A percentile compares a stretch with the other conserved stretches of the same genome.
phyloP scores from a whole-genome alignment of 2,113 vertebrate species.

The Bungarus multicinctus region DNA sequence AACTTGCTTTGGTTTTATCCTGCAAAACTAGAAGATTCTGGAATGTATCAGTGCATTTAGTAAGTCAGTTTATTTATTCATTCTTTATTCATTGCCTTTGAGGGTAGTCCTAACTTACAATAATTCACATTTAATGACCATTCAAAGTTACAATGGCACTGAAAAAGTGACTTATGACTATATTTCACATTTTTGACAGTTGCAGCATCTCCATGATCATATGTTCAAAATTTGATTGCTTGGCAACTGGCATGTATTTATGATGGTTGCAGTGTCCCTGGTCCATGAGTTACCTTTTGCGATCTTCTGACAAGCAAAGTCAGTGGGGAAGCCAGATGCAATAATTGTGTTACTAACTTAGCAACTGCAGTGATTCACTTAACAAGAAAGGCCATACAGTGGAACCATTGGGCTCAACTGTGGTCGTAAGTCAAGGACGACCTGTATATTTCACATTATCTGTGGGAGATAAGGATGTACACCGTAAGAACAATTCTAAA shows the following conservation, averaged over 20 bases:
- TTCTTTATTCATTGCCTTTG: neutral
- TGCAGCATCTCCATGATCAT: neutral
- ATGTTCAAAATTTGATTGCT: neutral
- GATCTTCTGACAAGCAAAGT: neutral
- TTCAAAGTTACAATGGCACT: neutral
- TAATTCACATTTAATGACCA: neutral
- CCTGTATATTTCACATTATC: neutral
- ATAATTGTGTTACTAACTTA: neutral
- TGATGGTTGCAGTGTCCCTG: neutral
- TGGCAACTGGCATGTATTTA: neutral
- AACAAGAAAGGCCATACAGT: neutral
- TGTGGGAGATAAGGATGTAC: neutral
- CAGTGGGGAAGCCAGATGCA: neutral
- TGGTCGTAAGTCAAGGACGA: neutral
- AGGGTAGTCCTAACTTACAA: neutral
- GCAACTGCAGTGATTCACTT: neutral
- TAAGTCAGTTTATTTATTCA: slow-evolving; percentile 53
- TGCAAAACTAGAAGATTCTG: slow-evolving; percentile 66
- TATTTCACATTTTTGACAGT: neutral
- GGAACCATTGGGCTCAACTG: neutral
- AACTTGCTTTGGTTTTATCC: slow-evolving; percentile 81
- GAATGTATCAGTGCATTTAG: slow-evolving; percentile 80
- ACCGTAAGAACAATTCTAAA: neutral
- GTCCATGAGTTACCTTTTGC: neutral
- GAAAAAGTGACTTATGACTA: neutral